phyloP scores from a whole-genome alignment of 1,140 invertebrate genomes.

The Leptinotarsa defecta region DNA sequence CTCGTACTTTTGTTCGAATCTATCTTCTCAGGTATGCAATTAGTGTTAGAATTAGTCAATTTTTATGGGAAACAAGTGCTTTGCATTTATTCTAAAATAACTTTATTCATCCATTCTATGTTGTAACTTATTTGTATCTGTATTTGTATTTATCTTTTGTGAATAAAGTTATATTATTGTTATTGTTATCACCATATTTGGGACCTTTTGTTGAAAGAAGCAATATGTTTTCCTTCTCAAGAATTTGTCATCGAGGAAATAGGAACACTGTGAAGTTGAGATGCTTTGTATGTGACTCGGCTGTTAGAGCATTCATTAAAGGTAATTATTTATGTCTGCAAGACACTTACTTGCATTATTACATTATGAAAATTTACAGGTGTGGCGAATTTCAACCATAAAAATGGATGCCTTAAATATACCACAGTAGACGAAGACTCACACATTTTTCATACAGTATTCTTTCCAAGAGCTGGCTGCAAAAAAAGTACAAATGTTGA shows the following conservation, averaged over 20 bases:
- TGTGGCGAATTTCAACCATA: conserved; percentile 38
- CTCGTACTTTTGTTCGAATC: no score
- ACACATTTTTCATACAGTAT: conserved; percentile 36
- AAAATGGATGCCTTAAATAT: conserved; percentile 43
- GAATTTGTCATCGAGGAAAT: conserved; percentile 7
- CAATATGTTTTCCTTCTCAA: conserved; percentile 11
- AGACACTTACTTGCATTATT: conserved; percentile 17
- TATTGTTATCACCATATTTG: conserved; percentile 11
- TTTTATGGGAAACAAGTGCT: no score
- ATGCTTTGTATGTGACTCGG: conserved; percentile 40
- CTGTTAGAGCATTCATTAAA: conserved; percentile 39
- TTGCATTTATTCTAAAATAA: no score
- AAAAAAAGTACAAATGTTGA: conserved; percentile 38
- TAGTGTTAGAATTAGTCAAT: no score
- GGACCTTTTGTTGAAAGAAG: conserved; percentile 34
- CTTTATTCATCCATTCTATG: no score
- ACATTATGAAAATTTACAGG: conserved; percentile 32
- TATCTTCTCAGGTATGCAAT: no score
- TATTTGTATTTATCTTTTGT: no score
- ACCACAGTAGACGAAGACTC: conserved; percentile 43
- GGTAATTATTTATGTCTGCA: conserved; percentile 23
- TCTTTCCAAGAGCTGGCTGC: conserved; percentile 37
- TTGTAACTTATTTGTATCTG: no score
- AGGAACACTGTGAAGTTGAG: conserved; percentile 25
- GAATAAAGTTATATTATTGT: no score